Conservation (phyloP, 2,888 invertebrate species). For the Cryptocephalus primarius region DNA sequence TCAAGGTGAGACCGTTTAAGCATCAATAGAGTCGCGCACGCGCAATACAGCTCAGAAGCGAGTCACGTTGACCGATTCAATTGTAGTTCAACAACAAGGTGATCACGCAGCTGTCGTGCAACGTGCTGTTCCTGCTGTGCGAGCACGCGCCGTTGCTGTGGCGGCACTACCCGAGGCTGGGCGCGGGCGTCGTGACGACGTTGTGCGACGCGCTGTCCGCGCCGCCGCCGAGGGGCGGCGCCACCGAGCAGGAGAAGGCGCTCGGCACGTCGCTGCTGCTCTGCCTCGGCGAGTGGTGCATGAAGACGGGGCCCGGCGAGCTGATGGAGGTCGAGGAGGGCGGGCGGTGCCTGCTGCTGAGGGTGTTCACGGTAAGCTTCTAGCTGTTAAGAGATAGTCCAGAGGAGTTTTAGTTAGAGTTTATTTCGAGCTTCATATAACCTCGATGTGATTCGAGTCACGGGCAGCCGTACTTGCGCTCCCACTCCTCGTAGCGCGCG, state of each 20-base stretch:
- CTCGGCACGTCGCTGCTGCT: slow-evolving; percentile 72
- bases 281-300: slow-evolving; percentile 89
- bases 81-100: slow-evolving; percentile 63
- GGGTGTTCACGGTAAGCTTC: slow-evolving; percentile 57
- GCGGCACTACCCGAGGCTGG: slow-evolving; percentile 54
- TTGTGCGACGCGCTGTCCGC: slow-evolving; percentile 37
- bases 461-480: no score
- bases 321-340: slow-evolving; percentile 46
- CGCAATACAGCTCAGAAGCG: no score
- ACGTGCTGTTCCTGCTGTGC: slow-evolving; percentile 65
- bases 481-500: no score
- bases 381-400: no score
- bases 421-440: no score
- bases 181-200: slow-evolving; percentile 47
- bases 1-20: slow-evolving; percentile 45
- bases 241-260: slow-evolving; percentile 52
- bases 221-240: slow-evolving; percentile 40
- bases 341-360: slow-evolving; percentile 43
- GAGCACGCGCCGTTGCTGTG: slow-evolving; percentile 68
- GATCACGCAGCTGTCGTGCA: slow-evolving; percentile 76
- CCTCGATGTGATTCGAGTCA: no score
- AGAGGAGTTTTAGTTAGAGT: not conserved
- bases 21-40: not conserved
- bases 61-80: no score
- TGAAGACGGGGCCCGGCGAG: slow-evolving; percentile 62